Evolutionary conservation across 2,113 vertebrate genomes (phyloP), one percentile per base, ranked within the genome.

Genomic region (Ciconia stormi): DNA sequence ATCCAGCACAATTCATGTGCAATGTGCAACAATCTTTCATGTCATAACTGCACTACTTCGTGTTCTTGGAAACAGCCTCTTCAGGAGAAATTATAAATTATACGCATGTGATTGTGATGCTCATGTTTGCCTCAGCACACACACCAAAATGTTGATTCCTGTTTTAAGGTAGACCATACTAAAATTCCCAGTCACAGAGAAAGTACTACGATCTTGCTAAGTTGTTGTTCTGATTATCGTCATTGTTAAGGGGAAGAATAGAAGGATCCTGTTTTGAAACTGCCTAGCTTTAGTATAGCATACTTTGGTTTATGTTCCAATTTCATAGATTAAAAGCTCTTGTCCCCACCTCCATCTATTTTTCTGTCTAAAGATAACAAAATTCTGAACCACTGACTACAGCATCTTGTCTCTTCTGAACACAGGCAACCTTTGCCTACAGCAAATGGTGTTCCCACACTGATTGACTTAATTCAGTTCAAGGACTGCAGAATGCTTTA

Each of bases 401-500:
- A 89, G n/a, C 63, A 71, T 82, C 69, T 89, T 93, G 52, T 87
- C 55, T 91, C 18, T 93, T 84, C 69, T 71, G 83, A 91, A 89
- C 49, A 61, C 18, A 63, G 52, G n/a, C 47, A 93, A 81, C 18
- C 29, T 84, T 94, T 81, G 63, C 87, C 89, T 83, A 38, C 42
- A 93, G 89, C 74, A 96, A 95, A 70, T 92, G 53, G 10, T 89
- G 79, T 77, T 95, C 67, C 56, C 53, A 86, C 71, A 38, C 32
- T 59, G 49, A 69, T 69, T 61, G 44, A 82, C 44, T 90, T 76
- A 77, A 88, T 76, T 82, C 74, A 36, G 21, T 80, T 88, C 79
- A 82, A 92, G 79, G 67, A 80, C 44, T 88, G 71, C 34, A 88
- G 53, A 16, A 22, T 25, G 62, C 29, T 90, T 82, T 72, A 70